These are phyloP conservation scores for Portevinia maculata DNA, from an alignment of 2,888 invertebrate species.

Conservation along the genomic window DNA sequence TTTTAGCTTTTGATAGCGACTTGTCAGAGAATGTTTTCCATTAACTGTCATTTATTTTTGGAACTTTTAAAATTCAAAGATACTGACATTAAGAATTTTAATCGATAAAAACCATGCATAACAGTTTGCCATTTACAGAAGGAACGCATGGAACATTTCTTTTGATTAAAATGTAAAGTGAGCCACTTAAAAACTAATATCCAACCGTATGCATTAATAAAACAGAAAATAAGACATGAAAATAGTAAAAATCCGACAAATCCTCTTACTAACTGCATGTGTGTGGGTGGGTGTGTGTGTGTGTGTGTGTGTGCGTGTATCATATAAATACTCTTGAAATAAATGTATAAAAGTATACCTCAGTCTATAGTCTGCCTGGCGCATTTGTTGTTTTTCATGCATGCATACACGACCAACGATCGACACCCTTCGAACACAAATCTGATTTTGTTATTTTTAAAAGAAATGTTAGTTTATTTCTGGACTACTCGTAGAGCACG, in stretches of 20 bases:
- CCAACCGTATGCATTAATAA: slow-evolving; percentile 13
- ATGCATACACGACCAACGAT: slow-evolving; percentile 28
- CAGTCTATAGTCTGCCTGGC: slow-evolving; percentile 1
- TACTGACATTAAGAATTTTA: neutral
- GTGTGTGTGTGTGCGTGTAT: neutral
- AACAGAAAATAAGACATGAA: slow-evolving; percentile 38
- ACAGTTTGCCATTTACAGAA: slow-evolving; percentile 4
- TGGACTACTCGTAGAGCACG: slow-evolving; percentile 37
- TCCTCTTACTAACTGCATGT: neutral
- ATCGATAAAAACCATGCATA: slow-evolving; percentile 11
- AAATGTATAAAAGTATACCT: neutral
- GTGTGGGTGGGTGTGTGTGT: neutral
- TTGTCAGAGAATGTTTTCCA: no score
- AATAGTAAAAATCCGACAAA: slow-evolving; percentile 25
- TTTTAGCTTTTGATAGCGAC: no score
- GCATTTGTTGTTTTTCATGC: neutral
- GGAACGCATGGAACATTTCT: slow-evolving; percentile 47
- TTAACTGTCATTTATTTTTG: neutral
- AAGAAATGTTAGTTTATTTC: slow-evolving; percentile 47
- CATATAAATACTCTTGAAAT: no score
- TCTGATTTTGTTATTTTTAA: slow-evolving; percentile 63
- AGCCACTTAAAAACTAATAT: slow-evolving; percentile 68
- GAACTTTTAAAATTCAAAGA: no score
- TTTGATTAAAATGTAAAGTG: slow-evolving; percentile 58
- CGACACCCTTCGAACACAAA: slow-evolving; percentile 69